Percentiles rank a stretch among this genome's conserved stretches.
These are phyloP conservation scores for Perdita meconis DNA, from an alignment of 2,888 invertebrate genomes.

Conservation along the genomic window DNA sequence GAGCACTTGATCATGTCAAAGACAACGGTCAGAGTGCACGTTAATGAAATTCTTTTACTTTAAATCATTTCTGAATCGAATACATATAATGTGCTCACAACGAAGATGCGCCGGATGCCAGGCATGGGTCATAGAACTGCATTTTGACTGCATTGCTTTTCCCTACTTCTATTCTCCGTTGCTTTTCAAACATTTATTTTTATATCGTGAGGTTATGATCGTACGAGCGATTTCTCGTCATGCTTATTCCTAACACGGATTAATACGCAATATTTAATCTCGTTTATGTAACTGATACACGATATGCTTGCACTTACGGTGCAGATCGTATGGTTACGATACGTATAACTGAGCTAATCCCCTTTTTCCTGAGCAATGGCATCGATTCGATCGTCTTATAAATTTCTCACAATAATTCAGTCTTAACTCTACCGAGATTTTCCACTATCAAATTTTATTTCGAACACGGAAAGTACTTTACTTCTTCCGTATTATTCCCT, in stretches of 20 bases:
- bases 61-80: too few species aligned
- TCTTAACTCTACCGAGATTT: neutral
- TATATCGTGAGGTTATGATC: neutral
- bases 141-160: too few species aligned
- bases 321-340: constrained; percentile 34
- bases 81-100: too few species aligned
- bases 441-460: too few species aligned
- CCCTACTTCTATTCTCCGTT: too few species aligned
- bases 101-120: too few species aligned
- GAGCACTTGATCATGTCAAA: too few species aligned
- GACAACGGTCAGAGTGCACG: too few species aligned
- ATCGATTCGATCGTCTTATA: constrained; percentile 30
- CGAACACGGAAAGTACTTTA: too few species aligned
- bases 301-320: constrained; percentile 25
- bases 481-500: too few species aligned
- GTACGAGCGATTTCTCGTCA: constrained; percentile 18
- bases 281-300: constrained; percentile 61
- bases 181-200: neutral
- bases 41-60: too few species aligned
- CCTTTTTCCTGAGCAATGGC: constrained; percentile 22
- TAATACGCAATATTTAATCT: constrained; percentile 40
- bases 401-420: neutral
- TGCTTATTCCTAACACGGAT: constrained; percentile 11
- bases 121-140: too few species aligned
- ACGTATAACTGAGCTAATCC: constrained; percentile 11